These are phyloP conservation scores for Hirtodrosophila cameraria DNA, from an alignment of 2,888 invertebrate genomes.

Conservation along the genomic window DNA sequence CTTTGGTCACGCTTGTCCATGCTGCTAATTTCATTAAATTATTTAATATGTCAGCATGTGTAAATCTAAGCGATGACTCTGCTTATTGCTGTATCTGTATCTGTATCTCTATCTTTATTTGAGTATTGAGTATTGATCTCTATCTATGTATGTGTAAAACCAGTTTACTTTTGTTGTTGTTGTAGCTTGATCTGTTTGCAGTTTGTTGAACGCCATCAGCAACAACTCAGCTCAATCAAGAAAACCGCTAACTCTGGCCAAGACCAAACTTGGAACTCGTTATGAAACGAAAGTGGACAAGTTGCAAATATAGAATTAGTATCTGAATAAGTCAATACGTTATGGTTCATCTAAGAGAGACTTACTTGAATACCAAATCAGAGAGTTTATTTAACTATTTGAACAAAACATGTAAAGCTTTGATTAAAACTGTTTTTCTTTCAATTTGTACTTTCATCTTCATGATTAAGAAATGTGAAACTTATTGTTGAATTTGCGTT, in stretches of 20 bases:
- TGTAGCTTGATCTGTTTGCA: conserved; percentile 52
- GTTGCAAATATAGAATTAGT: conserved; percentile 16
- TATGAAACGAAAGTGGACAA: conserved; percentile 54
- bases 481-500: not conserved
- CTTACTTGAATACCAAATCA: not conserved
- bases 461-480: conserved; percentile 32
- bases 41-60: conserved; percentile 13
- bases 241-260: conserved; percentile 47
- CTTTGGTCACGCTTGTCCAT: conserved; percentile 26
- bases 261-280: conserved; percentile 48
- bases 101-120: conserved; percentile 3
- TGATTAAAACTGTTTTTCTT: too few species aligned
- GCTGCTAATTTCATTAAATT: conserved; percentile 34
- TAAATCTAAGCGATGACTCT: conserved; percentile 37
- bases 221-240: conserved; percentile 22
- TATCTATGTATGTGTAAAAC: conserved; percentile 29
- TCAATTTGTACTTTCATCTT: too few species aligned
- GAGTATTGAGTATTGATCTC: too few species aligned
- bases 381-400: conserved; percentile 2
- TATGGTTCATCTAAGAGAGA: not conserved
- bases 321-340: not conserved
- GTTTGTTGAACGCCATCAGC: conserved; percentile 40
- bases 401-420: too few species aligned
- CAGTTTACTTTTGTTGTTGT: conserved; percentile 40
- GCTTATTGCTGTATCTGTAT: conserved; percentile 15